These are phyloP conservation scores for Fistularia tabacaria DNA, from an alignment of 2,797 vertebrate genomes.

Conservation along the genomic window DNA sequence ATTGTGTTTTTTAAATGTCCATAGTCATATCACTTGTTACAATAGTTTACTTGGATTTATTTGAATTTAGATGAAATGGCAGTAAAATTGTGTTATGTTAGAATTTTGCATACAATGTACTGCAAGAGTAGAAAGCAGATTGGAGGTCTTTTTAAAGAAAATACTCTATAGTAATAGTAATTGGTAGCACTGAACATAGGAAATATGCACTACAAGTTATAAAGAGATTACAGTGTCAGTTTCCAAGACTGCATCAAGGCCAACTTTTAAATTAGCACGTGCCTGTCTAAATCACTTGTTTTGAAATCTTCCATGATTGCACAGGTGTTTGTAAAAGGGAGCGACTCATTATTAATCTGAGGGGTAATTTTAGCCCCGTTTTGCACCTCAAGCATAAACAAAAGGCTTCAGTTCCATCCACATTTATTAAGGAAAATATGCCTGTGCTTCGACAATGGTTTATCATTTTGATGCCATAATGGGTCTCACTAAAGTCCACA, in stretches of 20 bases:
- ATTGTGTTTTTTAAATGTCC: too few relatives aligned
- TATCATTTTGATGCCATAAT: slow-evolving; percentile 42
- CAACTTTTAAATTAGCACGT: neutral
- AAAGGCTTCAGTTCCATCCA: slow-evolving; percentile 45
- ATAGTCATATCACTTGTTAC: too few relatives aligned
- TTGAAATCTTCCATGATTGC: slow-evolving; percentile 15
- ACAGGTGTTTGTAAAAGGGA: slow-evolving; percentile 13
- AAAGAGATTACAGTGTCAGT: too few relatives aligned
- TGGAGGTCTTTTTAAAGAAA: too few relatives aligned
- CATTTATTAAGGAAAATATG: slow-evolving; percentile 55
- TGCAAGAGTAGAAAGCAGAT: too few relatives aligned
- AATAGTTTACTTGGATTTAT: too few relatives aligned
- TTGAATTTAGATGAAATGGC: too few relatives aligned
- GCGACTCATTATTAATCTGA: slow-evolving; percentile 24
- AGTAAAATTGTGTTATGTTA: too few relatives aligned
- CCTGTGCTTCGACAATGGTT: slow-evolving; percentile 6
- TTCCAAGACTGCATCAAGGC: neutral
- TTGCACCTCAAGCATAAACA: slow-evolving; percentile 20
- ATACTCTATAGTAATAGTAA: too few relatives aligned
- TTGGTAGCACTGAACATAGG: too few relatives aligned
- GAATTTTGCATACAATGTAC: too few relatives aligned
- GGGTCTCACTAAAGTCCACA: slow-evolving; percentile 60
- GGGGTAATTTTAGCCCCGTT: neutral
- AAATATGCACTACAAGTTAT: too few relatives aligned
- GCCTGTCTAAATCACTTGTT: slow-evolving; percentile 15